Conservation (phyloP, 1,140 invertebrate species). For the Megathymus violae region DNA sequence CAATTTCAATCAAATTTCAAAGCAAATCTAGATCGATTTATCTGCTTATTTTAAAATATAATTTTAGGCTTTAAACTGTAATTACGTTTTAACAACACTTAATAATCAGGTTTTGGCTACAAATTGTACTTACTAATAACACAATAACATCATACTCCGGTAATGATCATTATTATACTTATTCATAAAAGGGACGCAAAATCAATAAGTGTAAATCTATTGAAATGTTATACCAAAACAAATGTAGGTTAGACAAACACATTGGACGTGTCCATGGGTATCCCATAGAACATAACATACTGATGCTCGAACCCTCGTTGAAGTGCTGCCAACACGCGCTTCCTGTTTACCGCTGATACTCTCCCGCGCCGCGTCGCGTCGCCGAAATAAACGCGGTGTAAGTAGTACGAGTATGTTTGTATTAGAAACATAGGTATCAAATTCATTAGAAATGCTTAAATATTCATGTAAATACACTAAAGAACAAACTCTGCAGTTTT, state of each 20-base stretch:
- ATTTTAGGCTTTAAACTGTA: too few relatives aligned
- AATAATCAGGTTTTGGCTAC: too few relatives aligned
- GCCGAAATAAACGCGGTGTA: slow-evolving; percentile 18
- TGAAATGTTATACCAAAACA: background rate
- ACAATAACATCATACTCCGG: too few relatives aligned
- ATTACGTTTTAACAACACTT: too few relatives aligned
- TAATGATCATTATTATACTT: too few relatives aligned
- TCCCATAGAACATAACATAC: slow-evolving; percentile 18
- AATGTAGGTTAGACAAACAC: slow-evolving; percentile 1
- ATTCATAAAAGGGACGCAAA: too few relatives aligned
- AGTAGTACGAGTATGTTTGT: background rate
- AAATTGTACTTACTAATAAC: too few relatives aligned
- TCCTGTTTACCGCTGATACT: slow-evolving; percentile 60
- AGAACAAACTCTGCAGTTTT: too few relatives aligned
- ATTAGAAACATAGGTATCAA: slow-evolving; percentile 1
- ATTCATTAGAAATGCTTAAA: background rate
- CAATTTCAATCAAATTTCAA: too few relatives aligned
- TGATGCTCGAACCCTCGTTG: slow-evolving; percentile 42
- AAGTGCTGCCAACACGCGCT: slow-evolving; percentile 66
- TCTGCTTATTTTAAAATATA: too few relatives aligned
- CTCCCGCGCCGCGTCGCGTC: background rate
- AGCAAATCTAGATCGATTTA: too few relatives aligned
- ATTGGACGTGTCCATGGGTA: slow-evolving; percentile 5
- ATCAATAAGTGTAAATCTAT: background rate
- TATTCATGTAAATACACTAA: background rate